Conservation (phyloP, 2,888 invertebrate genomes). For the Hecatera dysodea region DNA sequence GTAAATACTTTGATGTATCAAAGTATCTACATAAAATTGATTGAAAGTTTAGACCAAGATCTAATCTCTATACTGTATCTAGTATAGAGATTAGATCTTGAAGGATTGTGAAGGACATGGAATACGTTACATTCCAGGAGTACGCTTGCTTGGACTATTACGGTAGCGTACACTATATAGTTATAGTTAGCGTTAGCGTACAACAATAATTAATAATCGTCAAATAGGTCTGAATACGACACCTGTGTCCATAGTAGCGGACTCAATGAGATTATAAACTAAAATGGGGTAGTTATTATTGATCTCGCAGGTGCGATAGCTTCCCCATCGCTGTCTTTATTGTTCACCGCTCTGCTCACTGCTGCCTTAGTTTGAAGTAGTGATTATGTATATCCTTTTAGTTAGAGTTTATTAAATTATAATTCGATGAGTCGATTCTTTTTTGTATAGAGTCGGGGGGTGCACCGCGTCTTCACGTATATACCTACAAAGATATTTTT, state of each 20-base stretch:
- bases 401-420: conserved; percentile 32
- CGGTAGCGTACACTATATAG: too few species aligned
- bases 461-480: neutral
- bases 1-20: too few species aligned
- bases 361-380: conserved; percentile 8
- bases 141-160: too few species aligned
- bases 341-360: conserved; percentile 18
- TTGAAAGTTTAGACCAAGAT: too few species aligned
- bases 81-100: too few species aligned
- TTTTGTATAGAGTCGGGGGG: neutral
- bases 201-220: conserved; percentile 16
- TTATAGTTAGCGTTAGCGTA: too few species aligned
- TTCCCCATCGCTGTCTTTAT: conserved; percentile 40
- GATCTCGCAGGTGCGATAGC: conserved; percentile 54
- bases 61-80: too few species aligned
- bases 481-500: neutral
- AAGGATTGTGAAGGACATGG: too few species aligned
- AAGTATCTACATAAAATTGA: too few species aligned
- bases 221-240: conserved; percentile 36
- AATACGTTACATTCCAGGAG: too few species aligned
- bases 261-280: conserved; percentile 46
- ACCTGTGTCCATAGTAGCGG: conserved; percentile 52
- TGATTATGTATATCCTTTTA: conserved; percentile 20
- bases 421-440: conserved; percentile 10
- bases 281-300: conserved; percentile 33